These are phyloP conservation scores for Melanogrammus aeglefinus DNA, from an alignment of 2,797 vertebrate genomes.

Conservation along the genomic window DNA sequence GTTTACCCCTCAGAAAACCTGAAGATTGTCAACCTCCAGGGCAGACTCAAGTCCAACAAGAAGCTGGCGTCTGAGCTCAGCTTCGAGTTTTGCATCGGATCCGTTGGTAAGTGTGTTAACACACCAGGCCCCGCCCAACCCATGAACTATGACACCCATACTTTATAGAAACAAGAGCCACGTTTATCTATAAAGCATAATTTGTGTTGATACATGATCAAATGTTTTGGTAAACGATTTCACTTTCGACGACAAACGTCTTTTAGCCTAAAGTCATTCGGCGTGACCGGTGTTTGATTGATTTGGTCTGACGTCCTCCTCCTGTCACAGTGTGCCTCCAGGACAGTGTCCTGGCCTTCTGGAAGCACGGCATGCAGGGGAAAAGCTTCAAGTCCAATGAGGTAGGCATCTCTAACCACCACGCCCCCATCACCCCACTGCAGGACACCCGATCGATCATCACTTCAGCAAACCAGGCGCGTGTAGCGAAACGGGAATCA, in stretches of 20 bases:
- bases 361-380: conserved; percentile 99
- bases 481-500: background rate
- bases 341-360: conserved; percentile 97
- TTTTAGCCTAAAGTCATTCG: too few relatives aligned
- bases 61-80: conserved; percentile 96
- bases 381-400: conserved; percentile 98
- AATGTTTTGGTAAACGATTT: too few relatives aligned
- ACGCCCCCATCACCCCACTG: too few relatives aligned
- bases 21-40: conserved; percentile 98
- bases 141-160: background rate
- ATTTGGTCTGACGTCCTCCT: background rate
- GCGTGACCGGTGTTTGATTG: background rate
- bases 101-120: conserved; percentile 82
- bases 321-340: conserved; percentile 89
- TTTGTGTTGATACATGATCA: too few relatives aligned
- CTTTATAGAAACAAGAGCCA: too few relatives aligned
- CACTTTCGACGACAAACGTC: too few relatives aligned
- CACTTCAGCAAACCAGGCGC: background rate
- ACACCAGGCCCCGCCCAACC: background rate
- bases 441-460: background rate
- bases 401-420: conserved; percentile 65
- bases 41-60: conserved; percentile 94
- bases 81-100: conserved; percentile 95
- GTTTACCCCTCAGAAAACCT: conserved; percentile 74
- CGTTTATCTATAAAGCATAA: too few relatives aligned